Evolutionary conservation across 2,113 vertebrate species (phyloP).

Genomic region (Pedionomus torquatus): DNA sequence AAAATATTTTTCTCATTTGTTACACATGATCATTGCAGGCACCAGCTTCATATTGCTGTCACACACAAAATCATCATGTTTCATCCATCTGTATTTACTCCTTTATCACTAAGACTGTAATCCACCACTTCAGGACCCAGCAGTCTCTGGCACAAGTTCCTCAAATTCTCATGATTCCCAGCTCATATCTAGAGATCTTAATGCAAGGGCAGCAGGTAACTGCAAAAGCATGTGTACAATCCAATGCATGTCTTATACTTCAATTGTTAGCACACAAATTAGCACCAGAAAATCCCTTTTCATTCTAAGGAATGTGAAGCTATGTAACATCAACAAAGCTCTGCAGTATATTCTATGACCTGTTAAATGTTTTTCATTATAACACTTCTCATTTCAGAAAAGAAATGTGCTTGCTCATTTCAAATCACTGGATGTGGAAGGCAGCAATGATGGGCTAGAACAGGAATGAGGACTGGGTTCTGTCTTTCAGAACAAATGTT

Average conservation of each 20-base stretch:
- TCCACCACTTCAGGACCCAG: not conserved
- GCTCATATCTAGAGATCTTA: not conserved
- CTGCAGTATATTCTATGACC: not conserved
- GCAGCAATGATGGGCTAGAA: not conserved
- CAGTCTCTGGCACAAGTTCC: not conserved
- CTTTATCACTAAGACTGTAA: not conserved
- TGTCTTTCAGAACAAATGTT: constrained; percentile 1
- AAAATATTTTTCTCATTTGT: not conserved
- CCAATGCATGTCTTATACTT: not conserved
- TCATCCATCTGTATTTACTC: constrained; percentile 3
- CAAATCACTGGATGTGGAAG: not conserved
- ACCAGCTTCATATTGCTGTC: not conserved
- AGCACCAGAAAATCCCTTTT: not conserved
- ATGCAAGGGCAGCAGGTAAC: not conserved
- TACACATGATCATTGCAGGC: not conserved
- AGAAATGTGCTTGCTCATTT: not conserved
- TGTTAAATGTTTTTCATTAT: not conserved
- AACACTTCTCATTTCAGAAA: not conserved
- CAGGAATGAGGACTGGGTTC: not conserved
- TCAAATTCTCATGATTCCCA: not conserved
- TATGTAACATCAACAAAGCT: not conserved
- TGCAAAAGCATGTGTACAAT: not conserved
- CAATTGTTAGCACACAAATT: not conserved
- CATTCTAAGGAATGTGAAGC: not conserved
- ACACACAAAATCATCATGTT: not conserved